Evolutionary conservation across 2,113 vertebrate species (phyloP).

Genomic region (Thomomys bottae): DNA sequence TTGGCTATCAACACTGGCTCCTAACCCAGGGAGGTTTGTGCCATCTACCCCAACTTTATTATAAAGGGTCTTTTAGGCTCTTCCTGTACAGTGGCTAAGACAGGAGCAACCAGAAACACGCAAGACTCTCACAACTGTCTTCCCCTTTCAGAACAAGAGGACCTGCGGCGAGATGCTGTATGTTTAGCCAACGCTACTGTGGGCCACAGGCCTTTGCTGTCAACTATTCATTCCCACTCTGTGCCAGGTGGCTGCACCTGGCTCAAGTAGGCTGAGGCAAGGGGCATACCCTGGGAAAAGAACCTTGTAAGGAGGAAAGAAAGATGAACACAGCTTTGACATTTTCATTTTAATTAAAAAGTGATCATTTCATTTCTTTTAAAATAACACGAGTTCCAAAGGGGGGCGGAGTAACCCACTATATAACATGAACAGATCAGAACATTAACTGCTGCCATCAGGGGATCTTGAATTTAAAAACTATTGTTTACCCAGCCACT

Average conservation of each 20-base stretch:
- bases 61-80: neutral
- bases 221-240: neutral
- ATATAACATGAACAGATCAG: conserved; percentile 85
- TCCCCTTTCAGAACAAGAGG: neutral
- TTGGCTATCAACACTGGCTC: neutral
- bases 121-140: neutral
- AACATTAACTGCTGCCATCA: conserved; percentile 80
- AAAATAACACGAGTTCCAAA: conserved; percentile 83
- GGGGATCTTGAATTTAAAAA: conserved; percentile 53
- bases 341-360: conserved; percentile 87
- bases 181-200: too few species aligned
- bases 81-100: neutral
- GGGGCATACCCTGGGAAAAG: neutral
- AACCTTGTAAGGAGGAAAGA: neutral
- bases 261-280: neutral
- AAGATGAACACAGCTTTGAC: conserved; percentile 62
- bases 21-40: neutral
- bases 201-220: neutral
- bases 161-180: neutral
- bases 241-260: neutral
- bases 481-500: neutral
- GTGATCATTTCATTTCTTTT: conserved; percentile 83
- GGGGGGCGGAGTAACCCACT: conserved; percentile 50
- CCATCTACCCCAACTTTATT: too few species aligned
- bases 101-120: neutral